Conservation (phyloP, 2,113 vertebrate species). For the Polypterus senegalus region DNA sequence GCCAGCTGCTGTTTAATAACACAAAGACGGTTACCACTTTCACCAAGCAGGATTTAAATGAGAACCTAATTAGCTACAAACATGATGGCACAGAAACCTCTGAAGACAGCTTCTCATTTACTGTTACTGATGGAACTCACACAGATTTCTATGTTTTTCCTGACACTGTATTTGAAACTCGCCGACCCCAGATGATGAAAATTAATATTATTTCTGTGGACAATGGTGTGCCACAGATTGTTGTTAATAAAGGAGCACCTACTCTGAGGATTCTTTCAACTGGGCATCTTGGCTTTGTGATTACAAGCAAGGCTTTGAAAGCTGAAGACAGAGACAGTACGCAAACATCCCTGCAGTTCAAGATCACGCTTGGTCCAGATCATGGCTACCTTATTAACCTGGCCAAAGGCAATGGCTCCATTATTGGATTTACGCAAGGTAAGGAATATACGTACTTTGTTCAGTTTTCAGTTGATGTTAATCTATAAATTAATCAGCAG, state of each 20-base stretch:
- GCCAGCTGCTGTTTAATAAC: slow-evolving; percentile 73
- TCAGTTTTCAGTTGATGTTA: too few species aligned
- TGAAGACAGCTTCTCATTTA: slow-evolving; percentile 87
- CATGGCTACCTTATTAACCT: slow-evolving; percentile 81
- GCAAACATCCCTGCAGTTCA: slow-evolving; percentile 55
- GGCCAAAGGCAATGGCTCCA: slow-evolving; percentile 73
- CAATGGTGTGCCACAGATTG: slow-evolving; percentile 69
- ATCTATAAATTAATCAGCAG: too few species aligned
- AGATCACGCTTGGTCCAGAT: slow-evolving; percentile 53
- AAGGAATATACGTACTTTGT: slow-evolving; percentile 25
- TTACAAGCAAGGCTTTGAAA: slow-evolving; percentile 79
- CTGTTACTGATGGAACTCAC: slow-evolving; percentile 84
- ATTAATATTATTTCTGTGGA: slow-evolving; percentile 70
- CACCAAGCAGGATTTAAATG: slow-evolving; percentile 85
- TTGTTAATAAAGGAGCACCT: slow-evolving; percentile 74
- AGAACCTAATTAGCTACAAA: slow-evolving; percentile 86
- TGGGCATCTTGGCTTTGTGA: slow-evolving; percentile 69
- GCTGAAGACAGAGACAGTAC: slow-evolving; percentile 77
- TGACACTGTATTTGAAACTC: slow-evolving; percentile 73
- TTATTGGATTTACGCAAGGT: slow-evolving; percentile 86
- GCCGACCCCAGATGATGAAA: slow-evolving; percentile 75
- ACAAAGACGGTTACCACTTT: slow-evolving; percentile 59
- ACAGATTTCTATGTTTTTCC: slow-evolving; percentile 86
- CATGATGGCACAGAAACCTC: slow-evolving; percentile 74
- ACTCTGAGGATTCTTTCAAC: slow-evolving; percentile 60